Conservation (phyloP, 1,140 invertebrate genomes). For the Musca domestica region DNA sequence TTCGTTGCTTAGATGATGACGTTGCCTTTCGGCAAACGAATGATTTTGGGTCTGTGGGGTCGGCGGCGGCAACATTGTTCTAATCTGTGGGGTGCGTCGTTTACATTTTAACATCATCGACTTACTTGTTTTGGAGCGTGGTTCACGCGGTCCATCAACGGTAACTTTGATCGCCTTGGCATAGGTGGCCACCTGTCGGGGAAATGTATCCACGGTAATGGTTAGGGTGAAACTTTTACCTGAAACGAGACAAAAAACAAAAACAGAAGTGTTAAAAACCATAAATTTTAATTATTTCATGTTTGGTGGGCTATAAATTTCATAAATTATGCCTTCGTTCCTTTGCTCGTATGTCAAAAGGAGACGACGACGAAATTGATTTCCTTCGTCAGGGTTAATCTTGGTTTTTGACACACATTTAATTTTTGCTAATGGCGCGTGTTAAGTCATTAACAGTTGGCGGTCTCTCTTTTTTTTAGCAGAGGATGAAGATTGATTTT, state of each 20-base stretch:
- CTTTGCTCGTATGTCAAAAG: background rate
- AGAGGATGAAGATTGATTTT: no score
- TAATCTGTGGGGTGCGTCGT: background rate
- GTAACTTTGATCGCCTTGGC: slow-evolving; percentile 98
- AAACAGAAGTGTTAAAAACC: slow-evolving; percentile 26
- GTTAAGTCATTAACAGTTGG: slow-evolving; percentile 28
- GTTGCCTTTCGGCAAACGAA: background rate
- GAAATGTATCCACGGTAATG: slow-evolving; percentile 87
- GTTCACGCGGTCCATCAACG: slow-evolving; percentile 95
- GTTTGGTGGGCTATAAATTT: background rate
- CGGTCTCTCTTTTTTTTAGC: slow-evolving; percentile 20
- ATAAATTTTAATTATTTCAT: slow-evolving; percentile 26
- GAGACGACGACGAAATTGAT: slow-evolving; percentile 4
- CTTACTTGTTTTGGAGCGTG: slow-evolving; percentile 95
- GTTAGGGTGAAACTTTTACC: slow-evolving; percentile 97
- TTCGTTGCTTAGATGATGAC: background rate
- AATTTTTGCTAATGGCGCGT: slow-evolving; percentile 29
- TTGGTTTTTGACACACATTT: slow-evolving; percentile 12
- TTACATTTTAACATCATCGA: slow-evolving; percentile 38
- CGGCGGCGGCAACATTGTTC: slow-evolving; percentile 7
- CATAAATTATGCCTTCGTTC: background rate
- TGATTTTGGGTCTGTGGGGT: no score
- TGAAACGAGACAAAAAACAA: slow-evolving; percentile 57
- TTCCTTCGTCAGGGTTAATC: background rate
- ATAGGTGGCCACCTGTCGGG: slow-evolving; percentile 93